Percentiles rank a stretch among this genome's conserved stretches.
These are phyloP conservation scores for Thunnus thynnus DNA, from an alignment of 2,113 vertebrate genomes.

Conservation along the genomic window DNA sequence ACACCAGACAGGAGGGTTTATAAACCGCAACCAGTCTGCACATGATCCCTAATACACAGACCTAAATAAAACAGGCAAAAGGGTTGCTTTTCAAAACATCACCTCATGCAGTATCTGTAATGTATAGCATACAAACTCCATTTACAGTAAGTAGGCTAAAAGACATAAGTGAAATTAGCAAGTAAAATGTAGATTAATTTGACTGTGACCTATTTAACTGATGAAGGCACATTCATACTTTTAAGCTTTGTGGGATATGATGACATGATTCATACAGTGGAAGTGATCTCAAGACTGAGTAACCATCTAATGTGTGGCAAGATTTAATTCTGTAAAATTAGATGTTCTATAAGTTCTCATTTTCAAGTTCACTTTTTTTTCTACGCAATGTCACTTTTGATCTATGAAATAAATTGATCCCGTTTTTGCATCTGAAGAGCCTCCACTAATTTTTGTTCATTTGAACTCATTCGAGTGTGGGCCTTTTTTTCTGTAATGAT, in stretches of 20 bases:
- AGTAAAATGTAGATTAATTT: neutral
- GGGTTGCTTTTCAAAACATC: neutral
- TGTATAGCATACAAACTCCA: neutral
- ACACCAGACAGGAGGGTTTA: slow-evolving; percentile 56
- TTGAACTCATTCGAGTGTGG: too few relatives aligned
- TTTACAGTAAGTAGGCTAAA: neutral
- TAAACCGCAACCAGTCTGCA: slow-evolving; percentile 40
- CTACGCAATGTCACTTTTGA: too few relatives aligned
- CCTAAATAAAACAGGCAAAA: neutral
- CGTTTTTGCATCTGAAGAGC: neutral
- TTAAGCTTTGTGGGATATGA: neutral
- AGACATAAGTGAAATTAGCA: neutral
- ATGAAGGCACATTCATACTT: neutral
- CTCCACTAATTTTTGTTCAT: too few relatives aligned
- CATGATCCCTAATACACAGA: slow-evolving; percentile 2
- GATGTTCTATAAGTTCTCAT: neutral
- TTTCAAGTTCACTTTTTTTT: too few relatives aligned
- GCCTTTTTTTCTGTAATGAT: neutral
- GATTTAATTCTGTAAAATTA: neutral
- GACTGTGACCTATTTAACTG: neutral
- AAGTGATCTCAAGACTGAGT: too few relatives aligned
- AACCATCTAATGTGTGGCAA: too few relatives aligned
- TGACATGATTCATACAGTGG: too few relatives aligned
- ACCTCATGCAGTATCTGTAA: neutral
- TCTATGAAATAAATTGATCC: neutral